Conservation (phyloP, 2,113 vertebrate genomes). For the Microcebus jonahi region DNA sequence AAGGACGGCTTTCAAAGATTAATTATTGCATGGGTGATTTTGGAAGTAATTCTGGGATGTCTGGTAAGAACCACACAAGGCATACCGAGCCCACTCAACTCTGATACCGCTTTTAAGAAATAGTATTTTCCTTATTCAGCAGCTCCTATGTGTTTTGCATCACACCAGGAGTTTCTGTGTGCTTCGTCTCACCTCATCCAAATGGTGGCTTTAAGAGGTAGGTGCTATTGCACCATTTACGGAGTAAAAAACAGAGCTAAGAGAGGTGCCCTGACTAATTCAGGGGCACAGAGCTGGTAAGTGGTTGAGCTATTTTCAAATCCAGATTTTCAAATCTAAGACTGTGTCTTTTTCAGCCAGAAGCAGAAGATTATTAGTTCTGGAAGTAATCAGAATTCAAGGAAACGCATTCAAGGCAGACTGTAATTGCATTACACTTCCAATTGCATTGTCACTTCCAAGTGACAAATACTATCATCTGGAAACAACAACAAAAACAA, state of each 20-base stretch:
- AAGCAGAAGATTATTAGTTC: not conserved
- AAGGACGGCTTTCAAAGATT: not conserved
- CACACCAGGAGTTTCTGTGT: not conserved
- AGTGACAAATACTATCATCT: not conserved
- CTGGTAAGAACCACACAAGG: rapidly evolving
- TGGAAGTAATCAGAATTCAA: not conserved
- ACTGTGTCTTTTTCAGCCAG: not conserved
- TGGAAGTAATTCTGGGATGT: not conserved
- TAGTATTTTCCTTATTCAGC: rapidly evolving
- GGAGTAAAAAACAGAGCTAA: not conserved
- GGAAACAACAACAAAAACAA: not conserved
- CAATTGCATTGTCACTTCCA: not conserved
- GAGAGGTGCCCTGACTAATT: not conserved
- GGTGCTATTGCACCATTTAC: not conserved
- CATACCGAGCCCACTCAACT: rapidly evolving
- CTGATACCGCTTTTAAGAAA: not conserved
- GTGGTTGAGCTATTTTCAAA: not conserved
- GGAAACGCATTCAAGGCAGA: not conserved
- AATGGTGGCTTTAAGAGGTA: not conserved
- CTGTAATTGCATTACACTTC: not conserved
- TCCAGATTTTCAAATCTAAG: not conserved
- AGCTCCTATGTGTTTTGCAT: not conserved
- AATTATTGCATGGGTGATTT: rapidly evolving
- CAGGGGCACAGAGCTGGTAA: rapidly evolving
- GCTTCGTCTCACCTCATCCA: not conserved